Conservation (phyloP, 2,797 vertebrate genomes). For the Microtus agrestis region DNA sequence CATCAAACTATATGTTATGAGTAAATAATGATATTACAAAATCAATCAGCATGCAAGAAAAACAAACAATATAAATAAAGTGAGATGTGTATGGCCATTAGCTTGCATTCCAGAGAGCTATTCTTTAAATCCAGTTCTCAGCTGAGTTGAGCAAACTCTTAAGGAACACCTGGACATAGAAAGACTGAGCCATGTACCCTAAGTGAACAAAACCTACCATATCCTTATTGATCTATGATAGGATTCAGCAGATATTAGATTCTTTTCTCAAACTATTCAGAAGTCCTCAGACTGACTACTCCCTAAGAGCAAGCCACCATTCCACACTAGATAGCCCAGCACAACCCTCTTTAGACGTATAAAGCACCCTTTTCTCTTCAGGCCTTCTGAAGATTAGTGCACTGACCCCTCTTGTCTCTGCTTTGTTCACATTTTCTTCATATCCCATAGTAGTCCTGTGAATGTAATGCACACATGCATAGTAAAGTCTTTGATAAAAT, state of each 20-base stretch:
- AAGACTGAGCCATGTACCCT: neutral
- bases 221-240: neutral
- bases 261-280: neutral
- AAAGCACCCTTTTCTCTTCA: neutral
- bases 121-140: neutral
- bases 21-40: neutral
- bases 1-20: neutral
- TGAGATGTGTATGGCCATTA: neutral
- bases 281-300: neutral
- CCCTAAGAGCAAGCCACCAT: neutral
- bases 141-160: neutral
- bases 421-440: neutral
- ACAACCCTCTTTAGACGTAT: neutral
- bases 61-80: neutral
- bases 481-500: neutral
- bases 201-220: neutral
- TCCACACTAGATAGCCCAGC: neutral
- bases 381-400: neutral
- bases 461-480: neutral
- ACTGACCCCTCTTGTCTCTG: neutral
- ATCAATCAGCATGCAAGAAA: neutral
- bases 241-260: neutral
- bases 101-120: neutral
- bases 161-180: neutral
- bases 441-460: neutral